Evolutionary conservation across 30 jellyfish, hydroid and myxozoan genomes (phyloP), one percentile per base, ranked within the genome.

Genomic region (Nemopilema nomurai): DNA sequence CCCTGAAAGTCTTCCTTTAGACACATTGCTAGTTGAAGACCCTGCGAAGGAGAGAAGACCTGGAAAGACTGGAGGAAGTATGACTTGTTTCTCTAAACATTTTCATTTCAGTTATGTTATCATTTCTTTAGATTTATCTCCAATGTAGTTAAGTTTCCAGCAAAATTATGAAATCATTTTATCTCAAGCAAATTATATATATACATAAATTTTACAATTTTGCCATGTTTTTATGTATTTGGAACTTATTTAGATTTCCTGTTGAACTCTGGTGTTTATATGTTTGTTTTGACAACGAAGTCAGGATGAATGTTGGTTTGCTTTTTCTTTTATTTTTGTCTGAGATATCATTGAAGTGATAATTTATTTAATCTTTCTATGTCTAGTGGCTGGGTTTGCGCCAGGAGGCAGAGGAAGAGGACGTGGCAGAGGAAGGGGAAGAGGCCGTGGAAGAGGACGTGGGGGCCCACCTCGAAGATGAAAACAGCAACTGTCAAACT

Each of bases 1-100:
- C 18, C 99, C 99, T 16, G 99, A 95, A 74, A 95, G 99, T 81
- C 74, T 95, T 49, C 99, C 99, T 16, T 67, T 95, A 19, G 99
- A 95, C 77, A 95, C 99, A 30, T 62, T 95, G 72, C 90, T 95
- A 8, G 97, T 95, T n/a, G 99, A 95, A 73, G 99, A 95, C 30
- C 92, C 97, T 51, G 97, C 99, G 18, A 86, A 85, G 65, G 97
- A 81, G 63, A 82, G 90, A 69, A 86, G 96, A 4, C 93, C 97
- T 20, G 92, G 94, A 27, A 82, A 92, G 63, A 90, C 94, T 18
- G 85, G 93, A 26, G 87, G 96, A 79, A 66, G 92, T 83, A 73
- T n/a, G 86, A 29, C 13, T 28, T 28, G 26, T 50, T 21, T 31
- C 16, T 26, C 0, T 7, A 20, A 6, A 6, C 79, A 13, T 18